Evolutionary conservation across 2,113 vertebrate species (phyloP).

Genomic region (Oryzias curvinotus): DNA sequence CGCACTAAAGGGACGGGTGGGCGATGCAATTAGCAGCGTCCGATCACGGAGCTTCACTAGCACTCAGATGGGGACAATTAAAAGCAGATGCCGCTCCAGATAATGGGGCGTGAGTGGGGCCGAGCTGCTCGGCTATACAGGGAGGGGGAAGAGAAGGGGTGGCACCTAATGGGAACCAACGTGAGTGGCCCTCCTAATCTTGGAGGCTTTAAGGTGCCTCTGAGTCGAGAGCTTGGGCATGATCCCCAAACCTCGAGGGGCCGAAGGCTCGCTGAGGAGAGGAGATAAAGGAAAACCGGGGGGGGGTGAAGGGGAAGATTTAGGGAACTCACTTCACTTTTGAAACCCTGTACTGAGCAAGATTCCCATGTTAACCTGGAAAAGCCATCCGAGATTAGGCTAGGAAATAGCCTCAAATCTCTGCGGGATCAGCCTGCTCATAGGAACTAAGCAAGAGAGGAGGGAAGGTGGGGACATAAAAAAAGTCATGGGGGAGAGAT

Average conservation of each 20-base stretch:
- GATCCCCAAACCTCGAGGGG: constrained; percentile 31
- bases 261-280: constrained; percentile 24
- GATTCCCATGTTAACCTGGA: constrained; percentile 10
- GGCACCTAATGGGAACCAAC: constrained; percentile 33
- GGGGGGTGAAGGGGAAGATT: neutral
- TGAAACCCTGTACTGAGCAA: neutral
- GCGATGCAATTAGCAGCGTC: constrained; percentile 51
- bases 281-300: constrained; percentile 33
- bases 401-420: constrained; percentile 4
- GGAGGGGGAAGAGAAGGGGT: constrained; percentile 1
- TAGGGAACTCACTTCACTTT: constrained; percentile 8
- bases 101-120: constrained; percentile 39
- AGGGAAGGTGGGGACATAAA: neutral
- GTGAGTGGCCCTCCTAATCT: constrained; percentile 48
- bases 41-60: constrained; percentile 35
- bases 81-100: constrained; percentile 66
- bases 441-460: neutral
- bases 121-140: constrained; percentile 14
- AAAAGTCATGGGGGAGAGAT: constrained; percentile 6
- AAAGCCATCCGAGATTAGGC: constrained; percentile 13
- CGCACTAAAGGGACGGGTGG: constrained; percentile 33
- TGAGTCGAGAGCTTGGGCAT: constrained; percentile 48
- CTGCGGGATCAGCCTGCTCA: neutral
- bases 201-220: constrained; percentile 32
- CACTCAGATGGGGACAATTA: constrained; percentile 67